Conservation (phyloP, 2,888 invertebrate genomes). For the Lepidochrysops patricia region DNA sequence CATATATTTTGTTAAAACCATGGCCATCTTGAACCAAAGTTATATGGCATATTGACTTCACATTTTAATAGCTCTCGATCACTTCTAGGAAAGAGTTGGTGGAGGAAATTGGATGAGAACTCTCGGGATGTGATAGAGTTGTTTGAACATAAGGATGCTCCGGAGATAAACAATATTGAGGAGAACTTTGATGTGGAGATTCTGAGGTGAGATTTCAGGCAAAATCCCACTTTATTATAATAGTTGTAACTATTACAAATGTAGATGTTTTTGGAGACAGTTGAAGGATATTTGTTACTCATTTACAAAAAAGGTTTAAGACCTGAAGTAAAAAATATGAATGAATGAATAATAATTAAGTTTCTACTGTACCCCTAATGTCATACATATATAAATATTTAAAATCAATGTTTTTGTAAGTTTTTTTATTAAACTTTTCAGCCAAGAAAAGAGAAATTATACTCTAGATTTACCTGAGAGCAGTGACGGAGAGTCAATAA, state of each 20-base stretch:
- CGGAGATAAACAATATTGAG: conserved; percentile 34
- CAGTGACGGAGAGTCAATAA: conserved; percentile 56
- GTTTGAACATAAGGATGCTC: conserved; percentile 35
- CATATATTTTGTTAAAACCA: conserved; percentile 12
- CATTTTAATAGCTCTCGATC: background rate
- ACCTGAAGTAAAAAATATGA: too few species aligned
- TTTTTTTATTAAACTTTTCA: conserved; percentile 30
- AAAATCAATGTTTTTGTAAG: background rate
- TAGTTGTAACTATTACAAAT: too few species aligned
- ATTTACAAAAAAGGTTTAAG: too few species aligned
- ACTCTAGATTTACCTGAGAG: conserved; percentile 51
- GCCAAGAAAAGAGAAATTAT: conserved; percentile 46
- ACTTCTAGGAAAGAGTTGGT: conserved; percentile 59
- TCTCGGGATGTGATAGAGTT: conserved; percentile 46
- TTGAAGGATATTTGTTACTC: too few species aligned
- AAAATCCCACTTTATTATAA: too few species aligned
- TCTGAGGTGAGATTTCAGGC: conserved; percentile 42
- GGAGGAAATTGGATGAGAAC: conserved; percentile 50
- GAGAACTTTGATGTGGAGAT: conserved; percentile 48
- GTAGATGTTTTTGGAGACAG: too few species aligned
- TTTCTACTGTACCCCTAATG: too few species aligned
- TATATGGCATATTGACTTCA: background rate
- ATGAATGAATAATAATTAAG: too few species aligned
- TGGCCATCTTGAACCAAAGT: conserved; percentile 15
- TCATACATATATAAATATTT: background rate